Evolutionary conservation across 2,888 invertebrate genomes (phyloP).

Genomic region (Melanotus villosus): DNA sequence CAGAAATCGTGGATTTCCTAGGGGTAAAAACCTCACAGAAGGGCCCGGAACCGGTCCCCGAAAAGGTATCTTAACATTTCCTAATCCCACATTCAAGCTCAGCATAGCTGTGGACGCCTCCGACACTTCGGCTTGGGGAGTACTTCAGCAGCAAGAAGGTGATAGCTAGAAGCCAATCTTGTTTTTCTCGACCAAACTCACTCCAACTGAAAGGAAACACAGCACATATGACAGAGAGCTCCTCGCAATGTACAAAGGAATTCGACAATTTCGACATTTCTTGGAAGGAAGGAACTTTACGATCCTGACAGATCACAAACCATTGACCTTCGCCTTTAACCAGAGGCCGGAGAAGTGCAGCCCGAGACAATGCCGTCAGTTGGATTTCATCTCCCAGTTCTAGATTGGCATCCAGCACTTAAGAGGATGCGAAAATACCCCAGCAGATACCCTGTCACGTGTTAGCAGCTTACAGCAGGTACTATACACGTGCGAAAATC

Average conservation of each 20-base stretch:
- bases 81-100: neutral
- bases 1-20: neutral
- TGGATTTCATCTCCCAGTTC: conserved; percentile 34
- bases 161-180: neutral
- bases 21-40: neutral
- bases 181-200: conserved; percentile 27
- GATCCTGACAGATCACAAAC: conserved; percentile 13
- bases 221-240: conserved; percentile 23
- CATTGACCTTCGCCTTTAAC: no score
- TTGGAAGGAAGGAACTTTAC: conserved; percentile 18
- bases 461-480: neutral
- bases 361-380: conserved; percentile 29
- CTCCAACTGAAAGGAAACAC: conserved; percentile 8
- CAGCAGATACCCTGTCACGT: conserved; percentile 15
- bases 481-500: no score
- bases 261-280: conserved; percentile 13
- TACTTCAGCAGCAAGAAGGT: conserved; percentile 14
- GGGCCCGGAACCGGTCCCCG: neutral
- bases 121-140: conserved; percentile 6
- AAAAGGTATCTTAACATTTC: conserved; percentile 18
- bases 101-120: conserved; percentile 15
- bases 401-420: conserved; percentile 23
- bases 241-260: neutral
- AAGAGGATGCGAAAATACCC: neutral
- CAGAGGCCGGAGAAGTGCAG: conserved; percentile 53